Evolutionary conservation across 2,797 vertebrate species (phyloP).

Genomic region (Triplophysa bombifrons): DNA sequence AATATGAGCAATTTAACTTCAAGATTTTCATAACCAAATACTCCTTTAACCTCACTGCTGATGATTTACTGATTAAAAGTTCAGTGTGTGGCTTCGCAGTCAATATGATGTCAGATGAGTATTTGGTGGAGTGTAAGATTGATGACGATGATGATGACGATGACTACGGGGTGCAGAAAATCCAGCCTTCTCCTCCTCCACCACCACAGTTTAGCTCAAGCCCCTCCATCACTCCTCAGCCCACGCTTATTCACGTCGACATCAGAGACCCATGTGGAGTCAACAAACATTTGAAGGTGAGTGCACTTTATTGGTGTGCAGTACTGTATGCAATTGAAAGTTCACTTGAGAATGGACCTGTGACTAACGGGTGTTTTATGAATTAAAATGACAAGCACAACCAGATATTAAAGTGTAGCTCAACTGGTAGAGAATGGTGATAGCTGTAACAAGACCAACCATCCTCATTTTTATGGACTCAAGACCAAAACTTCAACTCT

Average conservation of each 20-base stretch:
- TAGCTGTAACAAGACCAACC: too few relatives aligned
- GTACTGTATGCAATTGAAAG: background rate
- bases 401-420: too few relatives aligned
- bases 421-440: too few relatives aligned
- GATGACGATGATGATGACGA: conserved; percentile 68
- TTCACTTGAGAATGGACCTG: background rate
- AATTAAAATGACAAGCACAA: background rate
- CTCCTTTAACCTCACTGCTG: background rate
- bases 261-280: conserved; percentile 77
- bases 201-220: conserved; percentile 63
- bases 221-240: conserved; percentile 46
- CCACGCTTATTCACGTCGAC: conserved; percentile 46
- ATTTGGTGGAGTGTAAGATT: conserved; percentile 79
- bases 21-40: background rate
- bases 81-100: conserved; percentile 25
- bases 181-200: conserved; percentile 68
- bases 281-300: conserved; percentile 81
- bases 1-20: background rate
- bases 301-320: background rate
- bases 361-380: background rate
- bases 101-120: conserved; percentile 75
- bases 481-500: background rate
- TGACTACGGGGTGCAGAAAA: conserved; percentile 55
- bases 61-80: background rate
- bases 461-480: too few relatives aligned